Evolutionary conservation across 2,113 vertebrate genomes (phyloP).

Genomic region (Steatornis caripensis): DNA sequence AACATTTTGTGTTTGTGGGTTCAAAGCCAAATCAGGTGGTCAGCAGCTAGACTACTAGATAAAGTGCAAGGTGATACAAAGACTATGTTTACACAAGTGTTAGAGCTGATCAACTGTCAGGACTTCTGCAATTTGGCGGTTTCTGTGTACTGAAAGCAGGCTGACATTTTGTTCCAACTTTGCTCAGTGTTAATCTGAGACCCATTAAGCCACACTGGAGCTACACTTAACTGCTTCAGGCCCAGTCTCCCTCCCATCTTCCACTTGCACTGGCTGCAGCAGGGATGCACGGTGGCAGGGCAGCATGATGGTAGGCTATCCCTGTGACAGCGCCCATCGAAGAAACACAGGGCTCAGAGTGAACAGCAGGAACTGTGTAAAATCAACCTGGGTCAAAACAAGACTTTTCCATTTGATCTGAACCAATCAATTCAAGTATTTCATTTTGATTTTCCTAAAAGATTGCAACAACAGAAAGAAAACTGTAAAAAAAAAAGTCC

Average conservation of each 20-base stretch:
- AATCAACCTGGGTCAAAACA: background rate
- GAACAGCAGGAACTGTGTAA: background rate
- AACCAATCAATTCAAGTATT: background rate
- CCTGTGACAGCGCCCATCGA: background rate
- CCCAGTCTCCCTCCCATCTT: background rate
- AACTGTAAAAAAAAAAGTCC: background rate
- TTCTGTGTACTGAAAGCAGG: background rate
- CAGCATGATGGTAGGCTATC: background rate
- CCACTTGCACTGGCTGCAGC: background rate
- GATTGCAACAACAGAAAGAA: background rate
- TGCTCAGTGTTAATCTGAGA: background rate
- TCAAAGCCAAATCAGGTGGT: background rate
- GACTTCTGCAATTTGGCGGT: background rate
- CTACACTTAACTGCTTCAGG: background rate
- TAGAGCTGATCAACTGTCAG: background rate
- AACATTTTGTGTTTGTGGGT: background rate
- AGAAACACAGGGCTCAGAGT: background rate
- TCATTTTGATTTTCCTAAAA: background rate
- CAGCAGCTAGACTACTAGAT: background rate
- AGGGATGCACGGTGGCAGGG: background rate
- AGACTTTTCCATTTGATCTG: background rate
- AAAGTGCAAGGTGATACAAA: background rate
- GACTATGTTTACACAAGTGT: background rate
- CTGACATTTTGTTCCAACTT: background rate
- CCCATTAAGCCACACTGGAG: background rate